phyloP scores from a whole-genome alignment of 2,888 invertebrate genomes.

The Epinotia brunnichana region DNA sequence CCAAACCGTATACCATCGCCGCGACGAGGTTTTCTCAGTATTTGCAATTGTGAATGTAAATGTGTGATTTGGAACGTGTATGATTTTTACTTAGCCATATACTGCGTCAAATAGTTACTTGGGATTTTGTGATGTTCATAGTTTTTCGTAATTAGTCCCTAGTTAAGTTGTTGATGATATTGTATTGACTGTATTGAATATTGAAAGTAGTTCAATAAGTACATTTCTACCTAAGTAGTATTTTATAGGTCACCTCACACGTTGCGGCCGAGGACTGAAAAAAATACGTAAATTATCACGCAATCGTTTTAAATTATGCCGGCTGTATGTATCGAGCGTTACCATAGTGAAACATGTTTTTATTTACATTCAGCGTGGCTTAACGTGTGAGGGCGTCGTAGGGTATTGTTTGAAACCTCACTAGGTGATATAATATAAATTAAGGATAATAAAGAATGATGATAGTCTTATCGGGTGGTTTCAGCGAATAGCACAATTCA shows the following conservation, averaged over 20 bases:
- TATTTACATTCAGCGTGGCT: conserved; percentile 44
- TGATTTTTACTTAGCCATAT: conserved; percentile 64
- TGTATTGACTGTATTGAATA: conserved; percentile 64
- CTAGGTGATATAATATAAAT: conserved; percentile 76
- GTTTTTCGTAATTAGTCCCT: conserved; percentile 72
- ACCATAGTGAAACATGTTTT: conserved; percentile 43
- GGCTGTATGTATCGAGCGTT: conserved; percentile 35
- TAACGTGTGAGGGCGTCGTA: conserved; percentile 72
- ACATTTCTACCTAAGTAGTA: conserved; percentile 77
- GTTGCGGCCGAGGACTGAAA: conserved; percentile 57
- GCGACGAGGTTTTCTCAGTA: conserved; percentile 46
- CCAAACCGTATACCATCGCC: conserved; percentile 52
- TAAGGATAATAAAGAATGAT: conserved; percentile 67
- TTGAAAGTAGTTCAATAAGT: conserved; percentile 68
- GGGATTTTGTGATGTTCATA: conserved; percentile 76
- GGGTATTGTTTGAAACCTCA: conserved; percentile 81
- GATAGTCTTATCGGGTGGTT: conserved; percentile 64
- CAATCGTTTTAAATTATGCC: conserved; percentile 28
- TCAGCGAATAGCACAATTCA: conserved; percentile 77
- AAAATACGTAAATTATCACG: conserved; percentile 57
- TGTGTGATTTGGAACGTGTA: conserved; percentile 44
- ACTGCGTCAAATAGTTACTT: conserved; percentile 56
- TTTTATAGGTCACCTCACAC: conserved; percentile 73
- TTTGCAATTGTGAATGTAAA: conserved; percentile 58
- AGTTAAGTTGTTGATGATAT: conserved; percentile 77